A percentile compares a stretch with the other conserved stretches of the same genome.
Evolutionary conservation across 2,113 vertebrate species (phyloP).

Genomic region (Carassius auratus): DNA sequence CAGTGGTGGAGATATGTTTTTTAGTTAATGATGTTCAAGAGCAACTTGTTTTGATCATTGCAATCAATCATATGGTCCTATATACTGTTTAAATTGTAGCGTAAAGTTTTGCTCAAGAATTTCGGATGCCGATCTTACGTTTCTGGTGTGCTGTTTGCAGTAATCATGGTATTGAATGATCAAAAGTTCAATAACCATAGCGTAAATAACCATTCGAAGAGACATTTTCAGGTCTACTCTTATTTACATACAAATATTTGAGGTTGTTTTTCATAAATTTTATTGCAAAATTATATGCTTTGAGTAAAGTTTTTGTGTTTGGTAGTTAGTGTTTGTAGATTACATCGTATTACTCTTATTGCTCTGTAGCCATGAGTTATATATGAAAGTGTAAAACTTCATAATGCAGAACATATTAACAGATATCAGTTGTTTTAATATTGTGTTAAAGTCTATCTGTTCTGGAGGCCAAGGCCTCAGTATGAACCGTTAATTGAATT

Average conservation of each 20-base stretch:
- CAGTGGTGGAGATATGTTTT: not conserved
- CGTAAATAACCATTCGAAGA: not conserved
- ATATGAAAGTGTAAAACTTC: not conserved
- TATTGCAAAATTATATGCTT: not conserved
- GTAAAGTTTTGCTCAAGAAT: not conserved
- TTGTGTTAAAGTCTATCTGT: not conserved
- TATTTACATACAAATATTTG: not conserved
- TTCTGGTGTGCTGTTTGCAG: not conserved
- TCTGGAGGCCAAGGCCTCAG: conserved; percentile 34
- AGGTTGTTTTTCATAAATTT: not conserved
- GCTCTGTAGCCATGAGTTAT: not conserved
- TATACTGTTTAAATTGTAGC: not conserved
- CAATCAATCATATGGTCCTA: not conserved
- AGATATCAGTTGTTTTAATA: not conserved
- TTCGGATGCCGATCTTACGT: not conserved
- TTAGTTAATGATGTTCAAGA: not conserved
- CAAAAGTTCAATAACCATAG: not conserved
- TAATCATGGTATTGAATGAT: not conserved
- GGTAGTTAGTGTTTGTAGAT: not conserved
- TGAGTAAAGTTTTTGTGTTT: not conserved
- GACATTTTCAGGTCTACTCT: no score
- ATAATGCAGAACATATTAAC: not conserved
- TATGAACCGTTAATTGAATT: not conserved
- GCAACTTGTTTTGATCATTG: not conserved
- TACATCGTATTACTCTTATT: not conserved